Evolutionary conservation across 2,113 vertebrate species (phyloP), one percentile per base, ranked within the genome.

Genomic region (Numida meleagris): DNA sequence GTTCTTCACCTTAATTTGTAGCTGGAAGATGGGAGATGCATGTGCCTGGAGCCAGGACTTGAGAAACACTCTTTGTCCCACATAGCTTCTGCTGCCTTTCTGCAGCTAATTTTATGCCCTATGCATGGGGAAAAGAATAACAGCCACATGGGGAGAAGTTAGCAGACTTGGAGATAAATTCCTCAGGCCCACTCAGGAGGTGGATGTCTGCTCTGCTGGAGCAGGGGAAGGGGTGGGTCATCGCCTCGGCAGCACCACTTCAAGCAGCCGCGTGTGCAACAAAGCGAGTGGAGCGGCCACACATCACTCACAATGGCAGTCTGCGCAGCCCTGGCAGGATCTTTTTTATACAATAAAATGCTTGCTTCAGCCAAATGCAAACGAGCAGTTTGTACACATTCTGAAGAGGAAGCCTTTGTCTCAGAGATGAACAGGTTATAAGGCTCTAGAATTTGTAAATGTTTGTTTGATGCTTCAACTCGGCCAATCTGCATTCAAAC

Each of bases 391-490:
- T 87, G 45, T 83, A 83, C 19, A 50, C 48, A 63, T 36, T n/a
- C 19, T 77, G 68, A 92, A 96, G 80, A 83, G 72, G 34, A 25
- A 63, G 63, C 33, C 42, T 88, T 94, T 63, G 31, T 67, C 24
- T 23, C 45, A 46, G 5, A 40, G 27, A 95, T 25, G 29, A 90
- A 43, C 38, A 83, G 25, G 23, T 81, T 86, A 86, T 93, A 88
- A 93, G 90, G 76, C 67, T 91, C 89, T 51, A 73, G 50, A 40
- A 71, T 81, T 67, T 83, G 76, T 81, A 86, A 92, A 88, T 90
- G 21, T 76, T 91, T 83, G 66, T 29, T 12, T 77, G 55, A 36
- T 58, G 6, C 63, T 93, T 93, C 53, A 62, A 72, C 33, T 74
- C 33, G 53, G n/a, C 16, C 75, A 91, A 27, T 16, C 16, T 33